These are phyloP conservation scores for Cassiopea xamachana DNA, from an alignment of 30 jellyfish, hydroid and myxozoan genomes.

Conservation along the genomic window DNA sequence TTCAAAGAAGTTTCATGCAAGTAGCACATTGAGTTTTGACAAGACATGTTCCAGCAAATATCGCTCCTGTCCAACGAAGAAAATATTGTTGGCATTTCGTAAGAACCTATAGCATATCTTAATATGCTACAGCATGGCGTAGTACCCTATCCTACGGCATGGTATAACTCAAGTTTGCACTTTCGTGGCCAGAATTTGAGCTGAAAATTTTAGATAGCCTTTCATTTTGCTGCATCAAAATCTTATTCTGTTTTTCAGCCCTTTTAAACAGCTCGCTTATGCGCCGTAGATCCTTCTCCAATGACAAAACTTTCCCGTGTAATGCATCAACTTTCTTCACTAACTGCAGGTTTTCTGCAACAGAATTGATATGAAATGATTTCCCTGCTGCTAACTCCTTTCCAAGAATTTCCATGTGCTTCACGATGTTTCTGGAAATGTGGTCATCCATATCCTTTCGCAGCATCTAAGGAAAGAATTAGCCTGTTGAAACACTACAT, in stretches of 20 bases:
- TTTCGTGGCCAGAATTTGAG: background rate
- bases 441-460: constrained; percentile 26
- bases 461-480: constrained; percentile 17
- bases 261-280: background rate
- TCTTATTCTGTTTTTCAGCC: background rate
- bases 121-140: too few species aligned
- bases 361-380: background rate
- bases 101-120: too few species aligned
- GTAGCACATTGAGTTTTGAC: too few species aligned
- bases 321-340: background rate
- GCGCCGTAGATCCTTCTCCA: background rate
- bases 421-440: constrained; percentile 23
- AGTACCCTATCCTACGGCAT: too few species aligned
- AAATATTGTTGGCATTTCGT: too few species aligned
- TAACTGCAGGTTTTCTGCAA: constrained; percentile 15
- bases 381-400: background rate
- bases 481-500: background rate
- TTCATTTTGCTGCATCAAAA: background rate
- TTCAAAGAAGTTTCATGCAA: too few species aligned
- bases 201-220: background rate
- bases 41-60: too few species aligned
- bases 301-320: background rate
- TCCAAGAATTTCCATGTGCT: constrained; percentile 11
- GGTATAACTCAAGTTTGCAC: background rate
- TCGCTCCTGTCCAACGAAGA: too few species aligned